These are phyloP conservation scores for Chrysotoxum bicinctum DNA, from an alignment of 2,888 invertebrate species.

Conservation along the genomic window DNA sequence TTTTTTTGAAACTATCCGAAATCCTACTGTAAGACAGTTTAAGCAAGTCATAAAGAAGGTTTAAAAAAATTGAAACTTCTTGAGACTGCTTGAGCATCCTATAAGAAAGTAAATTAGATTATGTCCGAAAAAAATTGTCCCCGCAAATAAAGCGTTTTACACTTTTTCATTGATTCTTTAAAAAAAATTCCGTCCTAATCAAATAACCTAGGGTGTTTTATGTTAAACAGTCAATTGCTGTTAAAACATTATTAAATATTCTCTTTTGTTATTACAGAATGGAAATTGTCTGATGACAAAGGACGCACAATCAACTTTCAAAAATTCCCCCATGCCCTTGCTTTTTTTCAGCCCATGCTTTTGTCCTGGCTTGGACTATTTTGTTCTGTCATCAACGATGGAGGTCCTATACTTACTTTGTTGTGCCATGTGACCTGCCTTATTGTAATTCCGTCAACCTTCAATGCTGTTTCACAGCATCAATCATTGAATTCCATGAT, in stretches of 20 bases:
- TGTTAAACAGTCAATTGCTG: constrained; percentile 3
- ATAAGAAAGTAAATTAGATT: no score
- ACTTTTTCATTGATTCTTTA: no score
- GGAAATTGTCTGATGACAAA: constrained; percentile 16
- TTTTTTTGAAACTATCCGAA: no score
- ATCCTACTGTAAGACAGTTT: no score
- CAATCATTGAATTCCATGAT: constrained; percentile 45
- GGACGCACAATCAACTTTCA: not conserved
- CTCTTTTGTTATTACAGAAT: constrained; percentile 13
- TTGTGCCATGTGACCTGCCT: not conserved
- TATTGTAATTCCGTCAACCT: constrained; percentile 29
- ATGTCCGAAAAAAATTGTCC: no score
- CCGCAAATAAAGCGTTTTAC: no score
- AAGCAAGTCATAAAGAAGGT: no score
- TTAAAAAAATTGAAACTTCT: no score
- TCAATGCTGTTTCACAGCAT: constrained; percentile 38
- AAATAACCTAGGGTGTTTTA: not conserved
- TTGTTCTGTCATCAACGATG: constrained; percentile 4
- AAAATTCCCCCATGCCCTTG: not conserved
- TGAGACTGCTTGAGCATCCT: no score
- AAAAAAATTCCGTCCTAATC: not conserved
- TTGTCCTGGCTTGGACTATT: not conserved
- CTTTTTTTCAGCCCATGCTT: not conserved
- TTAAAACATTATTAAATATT: constrained; percentile 23
- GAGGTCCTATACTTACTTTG: constrained; percentile 7